These are phyloP conservation scores for Amphiura filiformis DNA, from an alignment of 35 echinoderm and acorn worm species.

Conservation along the genomic window DNA sequence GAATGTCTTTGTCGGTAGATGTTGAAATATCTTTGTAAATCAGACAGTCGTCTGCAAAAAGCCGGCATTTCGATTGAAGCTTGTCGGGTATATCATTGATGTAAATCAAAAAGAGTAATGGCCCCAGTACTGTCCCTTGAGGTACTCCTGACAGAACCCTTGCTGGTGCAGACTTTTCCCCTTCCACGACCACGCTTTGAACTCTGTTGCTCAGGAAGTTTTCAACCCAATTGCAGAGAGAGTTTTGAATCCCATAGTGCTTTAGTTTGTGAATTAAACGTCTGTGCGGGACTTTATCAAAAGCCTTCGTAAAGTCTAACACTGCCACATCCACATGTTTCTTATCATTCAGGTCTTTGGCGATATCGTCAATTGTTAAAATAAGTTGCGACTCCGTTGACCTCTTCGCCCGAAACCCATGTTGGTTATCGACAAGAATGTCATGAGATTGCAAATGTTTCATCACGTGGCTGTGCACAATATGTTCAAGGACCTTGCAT, in stretches of 20 bases:
- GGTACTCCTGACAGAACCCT: conserved; percentile 1
- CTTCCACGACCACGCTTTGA: conserved; percentile 43
- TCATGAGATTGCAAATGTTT: conserved; percentile 24
- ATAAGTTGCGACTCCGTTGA: conserved; percentile 20
- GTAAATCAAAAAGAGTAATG: conserved; percentile 21
- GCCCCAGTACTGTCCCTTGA: conserved; percentile 42
- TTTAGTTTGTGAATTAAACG: conserved; percentile 29
- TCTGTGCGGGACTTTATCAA: conserved; percentile 39
- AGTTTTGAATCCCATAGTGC: conserved; percentile 26
- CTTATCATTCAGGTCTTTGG: not conserved
- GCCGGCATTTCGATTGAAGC: not conserved
- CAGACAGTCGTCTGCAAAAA: conserved; percentile 56
- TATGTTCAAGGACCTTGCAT: conserved; percentile 47
- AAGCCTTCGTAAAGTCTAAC: conserved; percentile 44
- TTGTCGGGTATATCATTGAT: conserved; percentile 48
- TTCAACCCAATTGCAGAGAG: conserved; percentile 11
- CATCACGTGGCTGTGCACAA: conserved; percentile 42
- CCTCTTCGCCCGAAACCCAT: conserved; percentile 37
- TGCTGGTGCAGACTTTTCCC: not conserved
- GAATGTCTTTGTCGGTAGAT: conserved; percentile 4
- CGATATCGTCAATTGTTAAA: conserved; percentile 39
- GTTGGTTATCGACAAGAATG: conserved; percentile 19
- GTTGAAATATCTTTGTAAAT: conserved; percentile 18
- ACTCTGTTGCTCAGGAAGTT: conserved; percentile 16
- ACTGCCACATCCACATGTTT: conserved; percentile 17